phyloP scores from a whole-genome alignment of 2,888 invertebrate genomes.

The Lacanobia oleracea region DNA sequence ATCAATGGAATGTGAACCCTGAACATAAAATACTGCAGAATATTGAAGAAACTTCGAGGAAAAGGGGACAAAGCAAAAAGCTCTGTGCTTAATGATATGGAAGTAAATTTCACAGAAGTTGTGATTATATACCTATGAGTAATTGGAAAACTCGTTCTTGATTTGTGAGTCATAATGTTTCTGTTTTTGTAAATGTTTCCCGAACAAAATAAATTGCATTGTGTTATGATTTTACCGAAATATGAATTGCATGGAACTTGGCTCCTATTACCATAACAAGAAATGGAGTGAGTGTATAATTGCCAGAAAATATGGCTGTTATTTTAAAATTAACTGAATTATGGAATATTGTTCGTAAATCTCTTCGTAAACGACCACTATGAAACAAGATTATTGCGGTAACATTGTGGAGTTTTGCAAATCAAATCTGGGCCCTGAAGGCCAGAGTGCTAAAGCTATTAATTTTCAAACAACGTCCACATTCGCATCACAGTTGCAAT shows the following conservation, averaged over 20 bases:
- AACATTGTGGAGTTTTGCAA: no score
- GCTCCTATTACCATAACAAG: background rate
- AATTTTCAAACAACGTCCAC: no score
- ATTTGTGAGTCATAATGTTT: constrained; percentile 18
- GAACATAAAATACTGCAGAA: constrained; percentile 21
- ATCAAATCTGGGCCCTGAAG: no score
- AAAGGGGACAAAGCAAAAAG: background rate
- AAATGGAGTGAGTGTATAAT: background rate
- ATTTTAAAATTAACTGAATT: background rate
- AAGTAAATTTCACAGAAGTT: constrained; percentile 26
- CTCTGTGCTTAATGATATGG: background rate
- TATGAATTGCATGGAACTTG: background rate
- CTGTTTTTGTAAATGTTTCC: constrained; percentile 5
- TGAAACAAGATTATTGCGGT: no score
- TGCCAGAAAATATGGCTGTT: background rate
- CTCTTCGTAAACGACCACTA: background rate
- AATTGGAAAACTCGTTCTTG: constrained; percentile 36
- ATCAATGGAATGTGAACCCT: constrained; percentile 37
- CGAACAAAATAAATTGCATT: background rate
- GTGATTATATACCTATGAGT: constrained; percentile 13
- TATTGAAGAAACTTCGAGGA: constrained; percentile 6
- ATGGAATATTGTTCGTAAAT: background rate
- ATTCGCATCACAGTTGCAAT: no score
- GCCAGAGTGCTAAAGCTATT: no score
- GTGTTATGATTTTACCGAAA: background rate